phyloP scores from a whole-genome alignment of 2,888 invertebrate species.

The Aphidius colemani region DNA sequence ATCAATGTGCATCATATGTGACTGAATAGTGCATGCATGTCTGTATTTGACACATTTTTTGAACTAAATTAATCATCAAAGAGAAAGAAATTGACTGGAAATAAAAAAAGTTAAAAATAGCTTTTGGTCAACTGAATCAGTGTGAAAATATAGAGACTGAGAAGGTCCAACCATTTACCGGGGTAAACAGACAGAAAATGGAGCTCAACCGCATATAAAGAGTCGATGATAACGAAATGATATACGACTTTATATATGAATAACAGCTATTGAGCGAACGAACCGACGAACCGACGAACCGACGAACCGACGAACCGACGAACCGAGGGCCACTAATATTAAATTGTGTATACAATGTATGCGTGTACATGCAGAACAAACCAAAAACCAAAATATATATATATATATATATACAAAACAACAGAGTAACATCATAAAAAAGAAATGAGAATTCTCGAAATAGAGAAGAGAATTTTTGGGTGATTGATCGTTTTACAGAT shows the following conservation, averaged over 20 bases:
- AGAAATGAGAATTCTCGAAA: too few relatives aligned
- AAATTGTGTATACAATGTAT: too few relatives aligned
- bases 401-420: too few relatives aligned
- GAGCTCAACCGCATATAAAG: constrained; percentile 61
- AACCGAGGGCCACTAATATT: too few relatives aligned
- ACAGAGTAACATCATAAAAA: too few relatives aligned
- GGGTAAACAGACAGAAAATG: constrained; percentile 61
- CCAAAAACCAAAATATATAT: too few relatives aligned
- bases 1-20: constrained; percentile 1
- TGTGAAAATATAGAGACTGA: constrained; percentile 36
- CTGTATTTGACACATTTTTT: too few relatives aligned
- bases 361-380: too few relatives aligned
- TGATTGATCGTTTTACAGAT: constrained; percentile 60
- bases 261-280: constrained; percentile 38
- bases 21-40: background rate
- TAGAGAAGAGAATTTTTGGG: constrained; percentile 16
- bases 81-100: constrained; percentile 1
- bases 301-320: too few relatives aligned
- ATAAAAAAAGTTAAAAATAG: constrained; percentile 46
- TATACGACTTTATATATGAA: constrained; percentile 58
- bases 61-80: too few relatives aligned
- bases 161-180: constrained; percentile 46
- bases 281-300: too few relatives aligned
- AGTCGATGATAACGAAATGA: constrained; percentile 61
- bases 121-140: constrained; percentile 58